Percentiles rank a stretch among this genome's conserved stretches.
These are phyloP conservation scores for Sphyrna mokarran DNA, from an alignment of 2,113 vertebrate genomes.

Conservation along the genomic window DNA sequence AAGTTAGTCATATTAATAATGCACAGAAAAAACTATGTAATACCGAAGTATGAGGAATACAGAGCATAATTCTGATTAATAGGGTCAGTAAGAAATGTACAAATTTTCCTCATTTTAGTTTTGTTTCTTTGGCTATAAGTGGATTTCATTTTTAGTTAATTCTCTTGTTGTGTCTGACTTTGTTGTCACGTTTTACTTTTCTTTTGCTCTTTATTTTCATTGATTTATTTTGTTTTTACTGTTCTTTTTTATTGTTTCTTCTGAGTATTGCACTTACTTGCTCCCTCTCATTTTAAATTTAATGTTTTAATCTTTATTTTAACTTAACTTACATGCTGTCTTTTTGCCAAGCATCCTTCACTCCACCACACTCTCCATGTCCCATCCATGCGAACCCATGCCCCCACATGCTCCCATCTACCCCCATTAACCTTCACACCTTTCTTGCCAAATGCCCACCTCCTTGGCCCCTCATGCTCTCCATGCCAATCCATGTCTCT, in stretches of 20 bases:
- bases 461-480: too few species aligned
- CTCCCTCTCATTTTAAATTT: not conserved
- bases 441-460: too few species aligned
- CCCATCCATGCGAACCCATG: too few species aligned
- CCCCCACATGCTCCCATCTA: too few species aligned
- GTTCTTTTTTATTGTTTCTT: not conserved
- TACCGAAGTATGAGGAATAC: not conserved
- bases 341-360: not conserved
- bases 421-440: too few species aligned
- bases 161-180: not conserved
- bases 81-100: not conserved
- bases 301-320: not conserved
- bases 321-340: not conserved
- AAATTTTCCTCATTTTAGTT: not conserved
- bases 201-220: not conserved
- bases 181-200: not conserved
- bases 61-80: not conserved
- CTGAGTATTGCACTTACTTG: not conserved
- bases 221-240: not conserved
- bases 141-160: not conserved
- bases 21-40: not conserved
- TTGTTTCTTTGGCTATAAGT: not conserved
- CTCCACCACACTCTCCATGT: too few species aligned
- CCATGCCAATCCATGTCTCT: too few species aligned
- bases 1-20: not conserved